Conservation (phyloP, 2,113 vertebrate species). For the Cisticola juncidis region DNA sequence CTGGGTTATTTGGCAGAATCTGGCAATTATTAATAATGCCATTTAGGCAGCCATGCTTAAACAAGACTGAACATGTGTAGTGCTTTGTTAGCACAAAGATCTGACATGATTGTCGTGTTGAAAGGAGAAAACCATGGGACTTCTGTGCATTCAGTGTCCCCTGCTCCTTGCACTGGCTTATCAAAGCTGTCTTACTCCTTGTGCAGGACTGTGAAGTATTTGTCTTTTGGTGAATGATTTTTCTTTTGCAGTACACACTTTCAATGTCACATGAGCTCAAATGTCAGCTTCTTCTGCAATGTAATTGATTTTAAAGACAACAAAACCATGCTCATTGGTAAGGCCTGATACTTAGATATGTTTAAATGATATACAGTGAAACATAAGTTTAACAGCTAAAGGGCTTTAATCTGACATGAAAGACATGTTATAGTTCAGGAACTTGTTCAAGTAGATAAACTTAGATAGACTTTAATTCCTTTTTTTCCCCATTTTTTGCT, state of each 20-base stretch:
- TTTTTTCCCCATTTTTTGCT: not conserved
- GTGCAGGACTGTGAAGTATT: not conserved
- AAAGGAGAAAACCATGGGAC: not conserved
- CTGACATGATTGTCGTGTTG: not conserved
- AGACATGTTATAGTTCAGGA: not conserved
- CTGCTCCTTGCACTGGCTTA: not conserved
- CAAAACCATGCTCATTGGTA: fast-evolving
- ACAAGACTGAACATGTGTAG: not conserved
- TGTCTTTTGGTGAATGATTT: not conserved
- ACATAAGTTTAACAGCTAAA: not conserved
- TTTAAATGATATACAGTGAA: not conserved
- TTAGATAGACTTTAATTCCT: not conserved
- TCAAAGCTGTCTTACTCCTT: not conserved
- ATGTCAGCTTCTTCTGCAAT: not conserved
- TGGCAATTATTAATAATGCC: not conserved
- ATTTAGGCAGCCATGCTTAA: not conserved
- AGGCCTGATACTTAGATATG: not conserved
- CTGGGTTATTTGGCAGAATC: not conserved
- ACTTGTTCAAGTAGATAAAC: not conserved
- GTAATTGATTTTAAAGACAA: not conserved
- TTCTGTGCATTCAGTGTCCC: not conserved
- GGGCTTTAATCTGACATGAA: not conserved
- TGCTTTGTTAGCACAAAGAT: not conserved
- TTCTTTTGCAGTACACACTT: not conserved
- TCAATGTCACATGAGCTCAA: not conserved